phyloP scores from a whole-genome alignment of 2,888 invertebrate genomes.

The Loripinus fragilis region DNA sequence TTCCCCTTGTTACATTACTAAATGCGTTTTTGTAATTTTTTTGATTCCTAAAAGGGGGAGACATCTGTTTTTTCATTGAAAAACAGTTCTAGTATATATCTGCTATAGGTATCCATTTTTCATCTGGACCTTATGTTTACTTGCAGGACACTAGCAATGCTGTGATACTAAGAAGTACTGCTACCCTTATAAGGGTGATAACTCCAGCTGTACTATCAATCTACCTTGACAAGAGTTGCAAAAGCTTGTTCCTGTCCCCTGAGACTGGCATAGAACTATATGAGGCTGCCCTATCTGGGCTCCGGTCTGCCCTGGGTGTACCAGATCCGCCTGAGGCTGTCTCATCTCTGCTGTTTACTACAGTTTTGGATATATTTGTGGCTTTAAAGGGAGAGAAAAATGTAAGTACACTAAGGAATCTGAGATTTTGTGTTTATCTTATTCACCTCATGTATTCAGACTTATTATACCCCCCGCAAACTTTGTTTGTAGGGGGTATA shows the following conservation, averaged over 20 bases:
- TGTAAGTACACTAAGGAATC: conserved; percentile 53
- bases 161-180: conserved; percentile 33
- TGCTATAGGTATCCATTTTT: too few relatives aligned
- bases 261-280: background rate
- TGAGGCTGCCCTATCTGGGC: conserved; percentile 62
- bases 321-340: conserved; percentile 77
- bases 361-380: conserved; percentile 62
- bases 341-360: conserved; percentile 64
- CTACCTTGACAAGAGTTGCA: conserved; percentile 59
- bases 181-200: conserved; percentile 38
- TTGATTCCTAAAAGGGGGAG: too few relatives aligned
- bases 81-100: too few relatives aligned
- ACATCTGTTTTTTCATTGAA: too few relatives aligned
- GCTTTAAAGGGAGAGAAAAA: conserved; percentile 50
- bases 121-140: conserved; percentile 5
- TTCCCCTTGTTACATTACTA: too few relatives aligned
- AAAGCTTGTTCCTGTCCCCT: conserved; percentile 5
- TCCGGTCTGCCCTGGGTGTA: conserved; percentile 71
- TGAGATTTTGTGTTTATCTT: too few relatives aligned
- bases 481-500: too few relatives aligned
- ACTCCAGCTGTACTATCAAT: conserved; percentile 60
- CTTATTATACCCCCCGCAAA: too few relatives aligned
- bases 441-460: too few relatives aligned
- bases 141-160: conserved; percentile 58
- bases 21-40: too few relatives aligned